phyloP scores from a whole-genome alignment of 2,797 vertebrate genomes.

The Sphenodon punctatus region DNA sequence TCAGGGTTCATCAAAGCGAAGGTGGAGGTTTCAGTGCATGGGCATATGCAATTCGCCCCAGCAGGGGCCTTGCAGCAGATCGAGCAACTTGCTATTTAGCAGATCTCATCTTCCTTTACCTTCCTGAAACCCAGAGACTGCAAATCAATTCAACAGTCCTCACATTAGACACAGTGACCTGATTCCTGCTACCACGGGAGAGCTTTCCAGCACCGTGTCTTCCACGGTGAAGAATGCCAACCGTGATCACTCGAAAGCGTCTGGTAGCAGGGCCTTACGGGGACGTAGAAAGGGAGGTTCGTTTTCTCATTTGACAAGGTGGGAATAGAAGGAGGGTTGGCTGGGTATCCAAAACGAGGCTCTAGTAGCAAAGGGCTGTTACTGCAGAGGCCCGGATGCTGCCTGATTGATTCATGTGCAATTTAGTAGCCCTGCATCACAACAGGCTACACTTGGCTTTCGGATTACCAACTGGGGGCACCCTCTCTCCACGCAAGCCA shows the following conservation, averaged over 20 bases:
- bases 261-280: too few relatives aligned
- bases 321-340: background rate
- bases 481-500: background rate
- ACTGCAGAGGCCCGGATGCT: background rate
- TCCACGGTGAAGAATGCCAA: too few relatives aligned
- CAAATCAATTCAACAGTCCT: slow-evolving; percentile 5
- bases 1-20: slow-evolving; percentile 11
- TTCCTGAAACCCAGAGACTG: background rate
- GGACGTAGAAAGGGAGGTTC: too few relatives aligned
- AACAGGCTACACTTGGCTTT: background rate
- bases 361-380: slow-evolving; percentile 19
- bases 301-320: background rate
- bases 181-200: background rate
- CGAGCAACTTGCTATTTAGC: background rate
- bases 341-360: background rate
- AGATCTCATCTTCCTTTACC: background rate
- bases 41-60: background rate
- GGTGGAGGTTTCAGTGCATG: slow-evolving; percentile 2
- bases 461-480: background rate
- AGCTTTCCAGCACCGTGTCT: background rate
- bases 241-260: too few relatives aligned
- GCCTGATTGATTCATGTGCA: fast-evolving
- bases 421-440: background rate
- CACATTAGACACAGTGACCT: background rate
- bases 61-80: background rate